Evolutionary conservation across 2,113 vertebrate genomes (phyloP).

Genomic region (human): GRCh38 chr6:142474501-142475000

Average conservation of each 20-base stretch:
- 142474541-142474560: rapidly evolving
- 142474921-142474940: constrained; percentile 46
- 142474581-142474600: background rate
- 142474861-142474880: background rate
- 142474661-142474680: background rate
- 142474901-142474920: constrained; percentile 43
- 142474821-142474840: background rate
- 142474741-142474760: background rate
- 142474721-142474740: background rate
- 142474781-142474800: background rate
- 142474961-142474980: background rate
- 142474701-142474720: background rate
- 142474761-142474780: background rate
- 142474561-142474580: background rate
- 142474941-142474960: background rate
- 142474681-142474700: background rate
- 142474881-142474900: background rate
- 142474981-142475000: background rate
- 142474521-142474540: background rate
- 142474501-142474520: background rate
- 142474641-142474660: background rate
- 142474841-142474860: background rate
- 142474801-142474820: background rate
- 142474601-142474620: background rate
- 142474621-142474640: rapidly evolving